phyloP scores from a whole-genome alignment of 1,140 invertebrate genomes.

The Ephestia elutella region DNA sequence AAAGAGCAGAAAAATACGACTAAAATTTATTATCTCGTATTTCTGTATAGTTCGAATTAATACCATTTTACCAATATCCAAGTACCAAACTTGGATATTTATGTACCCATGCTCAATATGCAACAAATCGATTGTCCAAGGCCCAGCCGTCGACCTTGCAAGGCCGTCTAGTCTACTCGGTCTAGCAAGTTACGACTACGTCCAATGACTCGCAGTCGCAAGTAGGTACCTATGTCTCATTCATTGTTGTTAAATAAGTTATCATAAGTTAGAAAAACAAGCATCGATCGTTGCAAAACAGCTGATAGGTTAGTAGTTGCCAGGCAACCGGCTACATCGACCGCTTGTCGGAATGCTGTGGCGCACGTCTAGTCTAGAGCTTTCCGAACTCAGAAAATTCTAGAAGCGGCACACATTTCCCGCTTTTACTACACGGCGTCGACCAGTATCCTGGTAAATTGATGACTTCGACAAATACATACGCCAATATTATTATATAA shows the following conservation, averaged over 20 bases:
- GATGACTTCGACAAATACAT: neutral
- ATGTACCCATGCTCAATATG: too few species aligned
- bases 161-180: conserved; percentile 24
- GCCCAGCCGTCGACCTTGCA: conserved; percentile 31
- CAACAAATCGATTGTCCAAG: neutral
- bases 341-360: neutral
- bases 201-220: neutral
- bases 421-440: neutral
- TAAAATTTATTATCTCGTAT: too few species aligned
- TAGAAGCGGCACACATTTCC: conserved; percentile 7
- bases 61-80: too few species aligned
- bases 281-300: neutral
- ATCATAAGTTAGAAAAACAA: neutral
- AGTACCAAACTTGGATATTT: too few species aligned
- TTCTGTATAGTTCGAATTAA: too few species aligned
- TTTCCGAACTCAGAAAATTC: conserved; percentile 34
- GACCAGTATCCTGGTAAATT: neutral
- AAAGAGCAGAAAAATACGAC: too few species aligned
- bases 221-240: conserved; percentile 6
- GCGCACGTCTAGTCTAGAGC: conserved; percentile 30
- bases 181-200: neutral
- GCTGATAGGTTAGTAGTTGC: conserved; percentile 26
- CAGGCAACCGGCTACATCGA: conserved; percentile 38
- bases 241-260: neutral
- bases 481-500: neutral